Percentiles rank a stretch among this genome's conserved stretches.
Evolutionary conservation across 2,797 vertebrate genomes (phyloP).

Genomic region (Chloroceryle amazona): DNA sequence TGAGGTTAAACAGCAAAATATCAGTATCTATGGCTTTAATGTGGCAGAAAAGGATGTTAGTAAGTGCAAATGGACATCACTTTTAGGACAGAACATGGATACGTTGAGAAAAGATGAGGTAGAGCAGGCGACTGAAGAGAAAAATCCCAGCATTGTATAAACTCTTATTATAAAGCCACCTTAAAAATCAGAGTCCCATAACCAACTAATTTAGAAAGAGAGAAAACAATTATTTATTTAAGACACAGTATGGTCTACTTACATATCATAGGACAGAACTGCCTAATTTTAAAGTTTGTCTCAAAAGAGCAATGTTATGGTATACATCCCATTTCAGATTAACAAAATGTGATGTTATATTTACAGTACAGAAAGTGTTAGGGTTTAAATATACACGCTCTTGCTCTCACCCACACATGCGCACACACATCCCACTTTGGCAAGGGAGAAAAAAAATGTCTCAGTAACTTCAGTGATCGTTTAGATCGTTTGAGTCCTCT

Average conservation of each 20-base stretch:
- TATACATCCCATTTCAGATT: conserved; percentile 80
- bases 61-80: conserved; percentile 72
- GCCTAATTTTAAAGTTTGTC: conserved; percentile 78
- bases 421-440: neutral
- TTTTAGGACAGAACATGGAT: conserved; percentile 73
- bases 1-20: neutral
- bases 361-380: conserved; percentile 73
- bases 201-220: conserved; percentile 77
- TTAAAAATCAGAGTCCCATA: conserved; percentile 76
- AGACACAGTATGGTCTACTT: conserved; percentile 82
- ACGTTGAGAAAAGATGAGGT: conserved; percentile 66
- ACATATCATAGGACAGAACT: conserved; percentile 80
- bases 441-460: conserved; percentile 44
- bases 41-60: conserved; percentile 68
- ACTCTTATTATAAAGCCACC: conserved; percentile 53
- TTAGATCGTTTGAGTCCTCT: conserved; percentile 24
- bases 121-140: conserved; percentile 55
- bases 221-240: conserved; percentile 81
- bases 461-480: neutral
- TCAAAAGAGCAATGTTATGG: conserved; percentile 78
- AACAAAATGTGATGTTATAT: conserved; percentile 75
- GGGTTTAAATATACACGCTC: conserved; percentile 47
- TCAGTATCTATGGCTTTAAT: conserved; percentile 26
- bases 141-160: neutral
- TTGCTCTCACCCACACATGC: conserved; percentile 61